A percentile compares a stretch with the other conserved stretches of the same genome.
phyloP scores from a whole-genome alignment of 2,797 vertebrate genomes.

The Channallabes apus region DNA sequence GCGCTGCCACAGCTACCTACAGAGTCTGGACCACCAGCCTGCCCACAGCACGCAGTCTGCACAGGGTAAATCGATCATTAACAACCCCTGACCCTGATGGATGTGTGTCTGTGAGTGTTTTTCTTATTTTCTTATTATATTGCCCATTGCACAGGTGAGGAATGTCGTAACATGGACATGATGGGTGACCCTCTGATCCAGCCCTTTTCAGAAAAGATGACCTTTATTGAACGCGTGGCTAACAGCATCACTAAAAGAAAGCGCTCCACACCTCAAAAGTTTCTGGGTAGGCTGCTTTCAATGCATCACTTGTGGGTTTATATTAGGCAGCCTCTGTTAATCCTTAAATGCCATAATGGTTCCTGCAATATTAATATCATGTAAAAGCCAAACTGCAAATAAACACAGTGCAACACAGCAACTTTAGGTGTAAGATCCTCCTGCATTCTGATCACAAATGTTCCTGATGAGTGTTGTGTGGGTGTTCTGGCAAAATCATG shows the following conservation, averaged over 20 bases:
- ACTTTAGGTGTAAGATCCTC: neutral
- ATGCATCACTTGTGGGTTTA: slow-evolving; percentile 14
- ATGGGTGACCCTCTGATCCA: slow-evolving; percentile 82
- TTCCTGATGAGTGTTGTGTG: slow-evolving; percentile 4
- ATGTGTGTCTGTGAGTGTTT: neutral
- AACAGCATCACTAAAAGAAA: slow-evolving; percentile 95
- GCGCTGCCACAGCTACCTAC: slow-evolving; percentile 89
- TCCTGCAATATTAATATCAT: slow-evolving; percentile 6
- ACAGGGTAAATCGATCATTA: slow-evolving; percentile 67
- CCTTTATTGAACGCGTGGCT: slow-evolving; percentile 84
- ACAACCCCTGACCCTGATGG: neutral
- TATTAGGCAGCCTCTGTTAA: neutral
- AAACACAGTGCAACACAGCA: neutral
- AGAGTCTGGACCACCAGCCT: slow-evolving; percentile 83
- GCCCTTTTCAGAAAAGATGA: slow-evolving; percentile 82
- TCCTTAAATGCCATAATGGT: slow-evolving; percentile 14
- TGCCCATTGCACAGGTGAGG: slow-evolving; percentile 76
- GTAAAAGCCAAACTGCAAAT: slow-evolving; percentile 10
- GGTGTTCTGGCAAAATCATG: slow-evolving; percentile 20
- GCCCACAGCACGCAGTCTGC: slow-evolving; percentile 70
- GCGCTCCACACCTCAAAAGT: slow-evolving; percentile 93
- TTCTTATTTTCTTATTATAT: neutral
- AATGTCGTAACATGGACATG: slow-evolving; percentile 84
- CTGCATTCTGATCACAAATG: neutral
- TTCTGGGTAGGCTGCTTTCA: slow-evolving; percentile 77